These are phyloP conservation scores for Autographa pulchrina DNA, from an alignment of 2,888 invertebrate species.

Conservation along the genomic window DNA sequence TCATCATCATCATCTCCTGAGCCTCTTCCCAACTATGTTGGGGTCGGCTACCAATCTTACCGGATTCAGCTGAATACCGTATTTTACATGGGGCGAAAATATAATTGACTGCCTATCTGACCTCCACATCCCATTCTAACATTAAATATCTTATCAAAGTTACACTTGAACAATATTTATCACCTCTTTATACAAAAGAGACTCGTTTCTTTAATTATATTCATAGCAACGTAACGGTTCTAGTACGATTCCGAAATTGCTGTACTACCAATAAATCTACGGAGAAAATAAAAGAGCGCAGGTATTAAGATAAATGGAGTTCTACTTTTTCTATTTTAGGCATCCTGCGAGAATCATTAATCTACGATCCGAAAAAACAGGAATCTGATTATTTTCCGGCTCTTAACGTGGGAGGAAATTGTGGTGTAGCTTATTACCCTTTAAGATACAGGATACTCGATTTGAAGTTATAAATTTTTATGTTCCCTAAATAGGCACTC, in stretches of 20 bases:
- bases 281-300: conserved; percentile 12
- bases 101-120: too few species aligned
- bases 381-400: conserved; percentile 26
- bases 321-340: conserved; percentile 35
- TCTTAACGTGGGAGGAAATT: conserved; percentile 9
- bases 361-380: conserved; percentile 29
- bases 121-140: too few species aligned
- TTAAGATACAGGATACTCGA: not conserved
- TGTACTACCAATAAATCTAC: conserved; percentile 7
- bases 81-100: too few species aligned
- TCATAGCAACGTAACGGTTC: not conserved
- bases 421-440: conserved; percentile 17
- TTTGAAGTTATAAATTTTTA: not conserved
- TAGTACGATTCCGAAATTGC: not conserved
- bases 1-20: too few species aligned
- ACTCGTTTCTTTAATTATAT: not conserved
- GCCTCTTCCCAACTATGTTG: too few species aligned
- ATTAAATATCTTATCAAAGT: too few species aligned
- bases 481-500: not conserved
- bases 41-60: too few species aligned
- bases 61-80: too few species aligned
- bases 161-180: too few species aligned
- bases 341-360: conserved; percentile 37
- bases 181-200: too few species aligned
- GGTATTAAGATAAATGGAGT: conserved; percentile 48